Conservation (phyloP, 2,888 invertebrate species). For the Lochmaea capreae region DNA sequence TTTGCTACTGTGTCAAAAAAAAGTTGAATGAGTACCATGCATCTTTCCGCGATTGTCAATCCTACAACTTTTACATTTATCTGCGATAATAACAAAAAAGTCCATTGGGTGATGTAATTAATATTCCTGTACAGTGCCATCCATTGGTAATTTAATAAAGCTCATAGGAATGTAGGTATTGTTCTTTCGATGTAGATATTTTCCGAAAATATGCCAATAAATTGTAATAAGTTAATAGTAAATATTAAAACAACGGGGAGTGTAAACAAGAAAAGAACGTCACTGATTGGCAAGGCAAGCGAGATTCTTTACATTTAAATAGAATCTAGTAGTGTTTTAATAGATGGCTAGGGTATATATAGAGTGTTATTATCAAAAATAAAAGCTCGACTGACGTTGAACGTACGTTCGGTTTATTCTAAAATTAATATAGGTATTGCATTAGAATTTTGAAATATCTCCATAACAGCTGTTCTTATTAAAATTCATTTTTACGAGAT, state of each 20-base stretch:
- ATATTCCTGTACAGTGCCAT: no score
- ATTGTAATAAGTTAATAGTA: conserved; percentile 42
- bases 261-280: conserved; percentile 55
- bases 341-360: conserved; percentile 54
- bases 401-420: conserved; percentile 48
- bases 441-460: conserved; percentile 51
- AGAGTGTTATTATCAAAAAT: conserved; percentile 58
- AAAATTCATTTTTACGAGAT: conserved; percentile 42
- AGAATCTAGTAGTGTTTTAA: conserved; percentile 50
- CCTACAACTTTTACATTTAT: no score
- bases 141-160: neutral
- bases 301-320: conserved; percentile 57
- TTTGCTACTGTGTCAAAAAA: no score
- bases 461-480: conserved; percentile 51
- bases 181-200: conserved; percentile 8
- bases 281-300: conserved; percentile 57
- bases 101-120: no score
- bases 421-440: conserved; percentile 52
- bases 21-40: no score
- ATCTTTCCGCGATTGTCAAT: no score
- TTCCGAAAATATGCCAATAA: conserved; percentile 41
- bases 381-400: conserved; percentile 52
- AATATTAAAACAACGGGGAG: conserved; percentile 41
- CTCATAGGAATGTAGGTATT: neutral
- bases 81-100: no score